Conservation (phyloP, 2,113 vertebrate species). For the Anguilla rostrata region DNA sequence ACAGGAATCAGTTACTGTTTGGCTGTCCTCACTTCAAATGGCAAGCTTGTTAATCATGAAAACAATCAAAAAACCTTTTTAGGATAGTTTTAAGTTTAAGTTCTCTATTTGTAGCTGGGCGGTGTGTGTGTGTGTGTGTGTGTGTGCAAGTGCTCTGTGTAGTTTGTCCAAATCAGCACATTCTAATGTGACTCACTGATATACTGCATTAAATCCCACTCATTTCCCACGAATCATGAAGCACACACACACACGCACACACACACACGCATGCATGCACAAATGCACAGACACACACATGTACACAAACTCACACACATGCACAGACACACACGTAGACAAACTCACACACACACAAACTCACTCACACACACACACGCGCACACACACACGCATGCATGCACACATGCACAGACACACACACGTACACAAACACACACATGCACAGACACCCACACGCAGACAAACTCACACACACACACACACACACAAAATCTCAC, state of each 20-base stretch:
- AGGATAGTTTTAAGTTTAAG: not conserved
- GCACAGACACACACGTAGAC: no score
- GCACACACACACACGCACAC: not conserved
- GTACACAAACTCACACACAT: no score
- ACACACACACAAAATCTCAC: not conserved
- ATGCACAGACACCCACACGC: no score
- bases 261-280: not conserved
- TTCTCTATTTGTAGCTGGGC: not conserved
- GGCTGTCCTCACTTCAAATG: not conserved
- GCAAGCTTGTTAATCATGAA: not conserved
- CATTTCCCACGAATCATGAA: not conserved
- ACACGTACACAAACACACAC: not conserved
- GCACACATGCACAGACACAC: not conserved
- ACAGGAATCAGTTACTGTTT: not conserved
- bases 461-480: no score
- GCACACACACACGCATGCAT: no score
- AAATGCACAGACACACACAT: no score
- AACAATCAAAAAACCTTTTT: not conserved
- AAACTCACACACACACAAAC: no score
- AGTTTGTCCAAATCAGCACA: not conserved
- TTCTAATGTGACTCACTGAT: not conserved
- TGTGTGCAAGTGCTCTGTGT: not conserved
- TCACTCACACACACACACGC: no score
- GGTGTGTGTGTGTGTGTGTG: not conserved
- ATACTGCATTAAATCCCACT: not conserved